Conservation (phyloP, 2,888 invertebrate species). For the Adelphocoris suturalis region DNA sequence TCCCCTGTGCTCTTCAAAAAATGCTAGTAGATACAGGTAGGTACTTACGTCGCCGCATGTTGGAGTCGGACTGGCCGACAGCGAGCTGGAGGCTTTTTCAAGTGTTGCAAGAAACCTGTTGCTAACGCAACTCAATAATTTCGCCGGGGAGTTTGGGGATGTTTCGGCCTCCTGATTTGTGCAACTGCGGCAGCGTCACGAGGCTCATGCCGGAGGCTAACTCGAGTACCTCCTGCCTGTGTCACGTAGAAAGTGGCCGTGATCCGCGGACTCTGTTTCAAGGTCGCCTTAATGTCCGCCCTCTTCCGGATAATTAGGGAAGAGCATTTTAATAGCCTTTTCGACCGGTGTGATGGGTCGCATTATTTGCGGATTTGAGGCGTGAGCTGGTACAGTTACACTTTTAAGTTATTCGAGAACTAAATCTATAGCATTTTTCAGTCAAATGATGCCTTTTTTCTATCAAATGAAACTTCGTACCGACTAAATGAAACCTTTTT, state of each 20-base stretch:
- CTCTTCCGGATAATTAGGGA: neutral
- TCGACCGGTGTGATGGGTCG: neutral
- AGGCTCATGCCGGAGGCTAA: neutral
- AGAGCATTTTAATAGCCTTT: neutral
- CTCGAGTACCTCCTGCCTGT: too few species aligned
- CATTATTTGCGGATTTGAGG: too few species aligned
- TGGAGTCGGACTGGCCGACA: conserved; percentile 40
- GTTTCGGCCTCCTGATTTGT: conserved; percentile 41
- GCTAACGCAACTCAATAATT: conserved; percentile 55
- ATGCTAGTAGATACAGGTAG: too few species aligned
- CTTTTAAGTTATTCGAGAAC: too few species aligned
- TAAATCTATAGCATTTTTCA: too few species aligned
- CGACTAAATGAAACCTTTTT: too few species aligned
- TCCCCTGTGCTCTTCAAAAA: too few species aligned
- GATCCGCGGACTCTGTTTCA: neutral
- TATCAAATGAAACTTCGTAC: too few species aligned
- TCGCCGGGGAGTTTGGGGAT: conserved; percentile 49
- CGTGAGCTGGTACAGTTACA: too few species aligned
- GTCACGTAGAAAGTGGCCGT: conserved; percentile 36
- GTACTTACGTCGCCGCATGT: conserved; percentile 52
- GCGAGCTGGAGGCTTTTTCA: conserved; percentile 43
- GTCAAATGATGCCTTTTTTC: too few species aligned
- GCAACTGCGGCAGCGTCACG: neutral
- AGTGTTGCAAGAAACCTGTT: conserved; percentile 57
- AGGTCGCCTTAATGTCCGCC: neutral